Evolutionary conservation across 1,140 invertebrate species (phyloP), one percentile per base, ranked within the genome.

Genomic region (Philopotamus ludificatus): DNA sequence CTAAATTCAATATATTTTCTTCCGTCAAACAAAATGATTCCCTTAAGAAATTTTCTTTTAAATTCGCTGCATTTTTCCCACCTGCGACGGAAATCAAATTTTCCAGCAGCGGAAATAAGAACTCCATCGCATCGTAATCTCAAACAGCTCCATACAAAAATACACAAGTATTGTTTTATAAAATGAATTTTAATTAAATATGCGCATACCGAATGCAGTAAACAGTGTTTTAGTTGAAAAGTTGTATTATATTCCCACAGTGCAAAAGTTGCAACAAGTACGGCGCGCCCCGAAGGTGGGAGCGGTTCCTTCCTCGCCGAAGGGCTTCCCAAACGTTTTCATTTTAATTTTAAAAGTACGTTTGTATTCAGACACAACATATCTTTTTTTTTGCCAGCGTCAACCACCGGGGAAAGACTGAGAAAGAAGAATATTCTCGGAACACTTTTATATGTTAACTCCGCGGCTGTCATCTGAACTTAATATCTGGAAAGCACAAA

Each of bases 391-490:
- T n/a, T n/a, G n/a, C n/a, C n/a, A 58, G 39, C 22, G 50, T 25
- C 54, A 55, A 65, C 53, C 49, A 42, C 53, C 61, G 44, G 63
- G 49, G 20, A 55, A n/a, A 26, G 15, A 20, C 41, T 16, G 20
- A 63, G 20, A 15, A 54, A 42, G 61, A 63, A 63, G 42, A 53
- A 50, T 59, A 65, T 25, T 59, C 50, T 60, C 63, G 18, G 54
- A 65, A 59, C 44, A 65, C 63, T 59, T 59, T 65, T 65, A 65
- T 65, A 65, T 60, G 63, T 65, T 65, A 65, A 65, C 63, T 65
- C 60, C 53, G 54, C 21, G 53, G 63, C 63, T 59, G 63, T 65
- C 63, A 65, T 58, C 63, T 44, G 12, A 53, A 55, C 54, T 65
- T 65, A 65, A 65, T 59, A 65, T 59, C 63, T 50, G 55, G 54